These are phyloP conservation scores for Julus scanicus DNA, from an alignment of 2,888 invertebrate species.

Conservation along the genomic window DNA sequence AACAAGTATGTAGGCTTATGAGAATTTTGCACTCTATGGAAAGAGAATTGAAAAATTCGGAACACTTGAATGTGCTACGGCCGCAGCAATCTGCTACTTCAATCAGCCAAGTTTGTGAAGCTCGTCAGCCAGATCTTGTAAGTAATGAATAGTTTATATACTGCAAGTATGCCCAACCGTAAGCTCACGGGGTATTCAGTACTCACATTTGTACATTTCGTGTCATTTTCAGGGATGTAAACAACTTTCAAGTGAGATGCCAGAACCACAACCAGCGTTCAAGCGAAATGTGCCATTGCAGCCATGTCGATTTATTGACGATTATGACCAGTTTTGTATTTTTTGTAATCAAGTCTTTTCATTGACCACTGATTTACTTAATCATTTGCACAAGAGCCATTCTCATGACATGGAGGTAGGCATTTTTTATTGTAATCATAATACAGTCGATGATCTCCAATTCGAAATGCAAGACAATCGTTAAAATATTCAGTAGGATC, in stretches of 20 bases:
- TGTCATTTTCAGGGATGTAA: neutral
- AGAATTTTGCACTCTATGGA: neutral
- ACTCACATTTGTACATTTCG: too few relatives aligned
- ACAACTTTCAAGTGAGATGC: neutral
- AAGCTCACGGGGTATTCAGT: neutral
- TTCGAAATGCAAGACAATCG: too few relatives aligned
- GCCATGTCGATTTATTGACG: conserved; percentile 63
- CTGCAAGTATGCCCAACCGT: neutral
- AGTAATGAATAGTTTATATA: neutral
- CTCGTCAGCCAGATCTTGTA: neutral
- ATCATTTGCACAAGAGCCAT: conserved; percentile 59
- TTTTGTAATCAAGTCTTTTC: conserved; percentile 61
- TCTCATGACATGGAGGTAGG: conserved; percentile 40
- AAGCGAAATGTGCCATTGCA: neutral
- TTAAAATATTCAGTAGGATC: too few relatives aligned
- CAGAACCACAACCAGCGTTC: neutral
- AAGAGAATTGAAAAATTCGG: neutral
- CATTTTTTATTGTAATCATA: neutral
- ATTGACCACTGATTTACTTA: conserved; percentile 58
- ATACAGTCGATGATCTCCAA: too few relatives aligned
- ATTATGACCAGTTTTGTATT: conserved; percentile 65
- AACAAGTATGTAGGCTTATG: neutral
- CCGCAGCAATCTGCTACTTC: neutral
- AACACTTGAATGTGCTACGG: neutral
- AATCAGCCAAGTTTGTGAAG: neutral